A percentile compares a stretch with the other conserved stretches of the same genome.
phyloP scores from a whole-genome alignment of 2,888 invertebrate species.

The Abrostola triplasia region DNA sequence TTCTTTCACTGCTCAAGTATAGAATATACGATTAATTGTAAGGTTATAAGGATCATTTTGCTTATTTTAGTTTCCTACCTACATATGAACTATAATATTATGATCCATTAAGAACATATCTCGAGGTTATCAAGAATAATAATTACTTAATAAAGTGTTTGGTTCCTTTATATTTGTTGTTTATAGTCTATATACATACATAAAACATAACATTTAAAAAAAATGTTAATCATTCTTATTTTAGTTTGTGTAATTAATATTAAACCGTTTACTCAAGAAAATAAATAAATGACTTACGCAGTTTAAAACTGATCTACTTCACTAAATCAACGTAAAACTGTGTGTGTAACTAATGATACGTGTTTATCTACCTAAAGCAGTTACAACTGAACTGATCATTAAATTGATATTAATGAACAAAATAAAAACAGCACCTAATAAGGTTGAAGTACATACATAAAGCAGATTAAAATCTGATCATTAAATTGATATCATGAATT shows the following conservation, averaged over 20 bases:
- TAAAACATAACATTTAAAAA: too few relatives aligned
- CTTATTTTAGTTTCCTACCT: neutral
- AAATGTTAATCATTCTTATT: neutral
- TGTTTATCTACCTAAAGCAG: conserved; percentile 1
- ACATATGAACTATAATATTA: neutral
- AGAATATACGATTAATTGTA: conserved; percentile 1
- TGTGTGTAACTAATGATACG: neutral
- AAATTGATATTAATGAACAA: conserved; percentile 2
- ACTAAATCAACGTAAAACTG: neutral
- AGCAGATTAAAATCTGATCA: conserved; percentile 4
- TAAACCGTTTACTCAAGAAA: too few relatives aligned
- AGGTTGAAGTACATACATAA: neutral
- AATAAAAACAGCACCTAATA: neutral
- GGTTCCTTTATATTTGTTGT: neutral
- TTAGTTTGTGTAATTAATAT: neutral
- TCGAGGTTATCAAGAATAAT: neutral
- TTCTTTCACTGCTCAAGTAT: neutral
- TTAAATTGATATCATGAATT: conserved; percentile 2
- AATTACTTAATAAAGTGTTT: neutral
- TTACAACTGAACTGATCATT: conserved; percentile 11
- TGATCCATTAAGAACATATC: neutral
- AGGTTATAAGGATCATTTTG: neutral
- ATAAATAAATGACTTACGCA: too few relatives aligned
- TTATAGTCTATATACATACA: neutral
- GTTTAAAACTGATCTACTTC: too few relatives aligned